Conservation (phyloP, 2,888 invertebrate genomes). For the Tenthredo amoena region DNA sequence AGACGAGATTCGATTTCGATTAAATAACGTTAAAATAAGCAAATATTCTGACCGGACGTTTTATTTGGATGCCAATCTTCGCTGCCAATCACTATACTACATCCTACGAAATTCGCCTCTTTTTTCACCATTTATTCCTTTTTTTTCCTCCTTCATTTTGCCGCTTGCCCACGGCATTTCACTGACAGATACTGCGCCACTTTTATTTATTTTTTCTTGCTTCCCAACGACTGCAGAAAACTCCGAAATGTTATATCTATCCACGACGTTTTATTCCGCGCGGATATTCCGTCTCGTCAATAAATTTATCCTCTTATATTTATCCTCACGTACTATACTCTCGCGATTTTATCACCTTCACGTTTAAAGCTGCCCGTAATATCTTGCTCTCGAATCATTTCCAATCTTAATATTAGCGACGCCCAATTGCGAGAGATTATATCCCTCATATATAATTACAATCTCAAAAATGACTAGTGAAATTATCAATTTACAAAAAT, state of each 20-base stretch:
- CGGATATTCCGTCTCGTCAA: constrained; percentile 27
- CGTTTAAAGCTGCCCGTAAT: not conserved
- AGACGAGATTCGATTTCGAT: not conserved
- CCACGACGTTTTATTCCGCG: not conserved
- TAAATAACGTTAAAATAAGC: constrained; percentile 24
- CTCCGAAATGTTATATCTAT: constrained; percentile 26
- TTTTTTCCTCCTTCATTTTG: constrained; percentile 10
- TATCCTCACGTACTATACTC: not conserved
- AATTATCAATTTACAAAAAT: not conserved
- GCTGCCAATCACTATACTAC: constrained; percentile 27
- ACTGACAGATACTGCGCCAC: constrained; percentile 12
- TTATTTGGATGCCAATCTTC: constrained; percentile 8
- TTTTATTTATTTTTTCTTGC: not conserved
- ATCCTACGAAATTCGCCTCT: not conserved
- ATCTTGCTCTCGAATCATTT: not conserved
- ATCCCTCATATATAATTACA: not conserved
- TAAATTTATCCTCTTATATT: constrained; percentile 29
- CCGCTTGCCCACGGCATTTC: constrained; percentile 10
- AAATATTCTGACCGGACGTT: constrained; percentile 14
- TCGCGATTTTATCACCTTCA: not conserved
- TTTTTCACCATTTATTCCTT: not conserved
- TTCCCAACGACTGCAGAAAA: not conserved
- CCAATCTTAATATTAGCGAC: not conserved
- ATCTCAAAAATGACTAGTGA: not conserved
- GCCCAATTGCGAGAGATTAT: not conserved